phyloP scores from a whole-genome alignment of 2,113 vertebrate species.

The Tauraco erythrolophus region DNA sequence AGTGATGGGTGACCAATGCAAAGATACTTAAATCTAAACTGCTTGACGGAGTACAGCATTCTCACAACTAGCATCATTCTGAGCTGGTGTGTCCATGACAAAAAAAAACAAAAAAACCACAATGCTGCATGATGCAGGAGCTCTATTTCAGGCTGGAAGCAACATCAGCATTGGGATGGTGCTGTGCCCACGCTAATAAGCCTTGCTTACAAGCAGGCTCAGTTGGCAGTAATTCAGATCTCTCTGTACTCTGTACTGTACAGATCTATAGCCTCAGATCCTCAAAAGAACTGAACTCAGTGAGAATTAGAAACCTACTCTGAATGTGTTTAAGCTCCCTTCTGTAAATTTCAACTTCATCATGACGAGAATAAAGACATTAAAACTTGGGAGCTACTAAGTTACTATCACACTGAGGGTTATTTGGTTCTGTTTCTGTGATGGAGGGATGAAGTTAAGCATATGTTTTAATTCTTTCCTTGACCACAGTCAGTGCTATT shows the following conservation, averaged over 20 bases:
- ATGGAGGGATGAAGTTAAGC: not conserved
- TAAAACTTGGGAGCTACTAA: not conserved
- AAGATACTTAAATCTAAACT: not conserved
- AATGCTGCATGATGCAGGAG: not conserved
- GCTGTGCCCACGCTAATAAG: not conserved
- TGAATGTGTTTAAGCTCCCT: not conserved
- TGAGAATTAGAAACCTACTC: not conserved
- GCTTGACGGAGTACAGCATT: fast-evolving
- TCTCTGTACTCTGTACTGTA: not conserved
- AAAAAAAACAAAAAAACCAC: not conserved
- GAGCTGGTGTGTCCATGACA: not conserved
- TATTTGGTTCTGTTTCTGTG: not conserved
- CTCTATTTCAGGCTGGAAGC: not conserved
- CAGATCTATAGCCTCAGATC: not conserved
- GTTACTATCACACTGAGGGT: not conserved
- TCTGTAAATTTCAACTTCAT: not conserved
- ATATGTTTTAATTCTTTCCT: not conserved
- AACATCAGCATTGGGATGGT: not conserved
- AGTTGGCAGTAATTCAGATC: not conserved
- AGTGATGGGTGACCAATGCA: not conserved
- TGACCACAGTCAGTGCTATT: not conserved
- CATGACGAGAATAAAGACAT: not conserved
- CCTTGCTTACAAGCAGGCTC: not conserved
- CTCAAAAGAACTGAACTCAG: not conserved
- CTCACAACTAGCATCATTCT: not conserved